phyloP scores from a whole-genome alignment of 2,888 invertebrate genomes.

The Sialis fuliginosa region DNA sequence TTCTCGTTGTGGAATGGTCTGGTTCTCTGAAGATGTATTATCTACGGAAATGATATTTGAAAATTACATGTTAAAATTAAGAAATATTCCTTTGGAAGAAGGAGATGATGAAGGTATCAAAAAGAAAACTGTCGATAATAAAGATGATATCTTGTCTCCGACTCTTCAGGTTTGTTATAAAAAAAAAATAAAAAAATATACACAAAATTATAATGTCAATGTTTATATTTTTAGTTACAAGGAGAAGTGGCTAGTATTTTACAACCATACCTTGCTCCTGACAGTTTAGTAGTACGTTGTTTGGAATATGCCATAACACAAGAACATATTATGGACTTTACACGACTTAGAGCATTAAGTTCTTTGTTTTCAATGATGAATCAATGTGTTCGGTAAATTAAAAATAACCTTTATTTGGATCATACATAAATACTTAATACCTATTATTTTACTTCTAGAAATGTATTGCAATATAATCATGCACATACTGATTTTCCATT shows the following conservation, averaged over 20 bases:
- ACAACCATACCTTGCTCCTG: slow-evolving; percentile 73
- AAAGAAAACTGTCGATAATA: slow-evolving; percentile 36
- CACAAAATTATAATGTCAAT: background rate
- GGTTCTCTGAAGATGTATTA: slow-evolving; percentile 99
- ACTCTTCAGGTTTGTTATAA: slow-evolving; percentile 42
- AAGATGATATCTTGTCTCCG: slow-evolving; percentile 66
- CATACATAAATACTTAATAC: background rate
- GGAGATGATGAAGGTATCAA: slow-evolving; percentile 68
- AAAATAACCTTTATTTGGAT: background rate
- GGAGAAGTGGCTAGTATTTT: slow-evolving; percentile 74
- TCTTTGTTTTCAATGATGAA: slow-evolving; percentile 97
- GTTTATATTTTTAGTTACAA: slow-evolving; percentile 42
- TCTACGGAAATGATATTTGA: slow-evolving; percentile 98
- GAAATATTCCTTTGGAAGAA: slow-evolving; percentile 76
- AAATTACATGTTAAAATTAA: slow-evolving; percentile 75
- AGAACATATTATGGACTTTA: slow-evolving; percentile 99
- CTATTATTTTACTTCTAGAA: slow-evolving; percentile 30
- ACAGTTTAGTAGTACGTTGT: slow-evolving; percentile 84
- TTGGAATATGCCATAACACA: slow-evolving; percentile 80
- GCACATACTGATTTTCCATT: slow-evolving; percentile 90
- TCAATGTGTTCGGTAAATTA: slow-evolving; percentile 59
- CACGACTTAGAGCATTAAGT: slow-evolving; percentile 83
- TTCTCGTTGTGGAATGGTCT: slow-evolving; percentile 99
- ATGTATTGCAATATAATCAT: slow-evolving; percentile 84
- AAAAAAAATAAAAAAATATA: background rate